Base-by-base conservation (phyloP, 1,140 invertebrate species). In the Drosophila lacteicornis region DNA sequence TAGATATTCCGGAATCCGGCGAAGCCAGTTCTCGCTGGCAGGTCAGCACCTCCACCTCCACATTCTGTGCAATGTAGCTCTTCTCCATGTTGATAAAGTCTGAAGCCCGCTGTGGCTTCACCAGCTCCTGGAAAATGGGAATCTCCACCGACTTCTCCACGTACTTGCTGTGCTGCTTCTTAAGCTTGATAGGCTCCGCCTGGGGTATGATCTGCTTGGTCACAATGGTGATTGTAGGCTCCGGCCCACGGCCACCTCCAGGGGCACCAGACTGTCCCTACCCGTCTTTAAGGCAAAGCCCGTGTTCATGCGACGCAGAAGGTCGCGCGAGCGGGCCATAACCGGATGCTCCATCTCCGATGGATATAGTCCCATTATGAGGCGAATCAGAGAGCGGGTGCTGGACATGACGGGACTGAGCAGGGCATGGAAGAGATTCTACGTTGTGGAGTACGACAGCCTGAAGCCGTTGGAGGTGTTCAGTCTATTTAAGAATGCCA, bases 1-100 rank as follows among this genome's bases (percentile, higher is more conserved):
- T 1, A 97, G 91, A 25, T 25, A 25, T 25, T 25, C 22, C 22
- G 0, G 96, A 96, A 92, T 96, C 95, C 27, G 94, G 93, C 55
- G 86, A 93, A 9, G 93, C 92, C n/a, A 91, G 80, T 76, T 95
- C 94, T 6, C 94, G 93, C 43, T 95, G 94, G 36, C 92, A 92
- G 43, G 91, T 91, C 62, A 92, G 65, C 6, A 92, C 76, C 53
- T 91, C n/a, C n/a, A n/a, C n/a, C n/a, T n/a, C 91, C 6, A 91
- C 78, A 60, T 91, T 88, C 47, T 92, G 78, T 43, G 91, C 78
- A 4, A 91, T 79, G 38, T 91, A 80, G 51, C 76, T 79, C 58
- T 85, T 80, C 92, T 94, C 82, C 91, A 93, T 74, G 80, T 93
- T 75, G 86, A 90, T 75, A 36, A 94, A 94, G 75, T 94, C 93